Base-by-base conservation (phyloP, 1,140 invertebrate genomes). In the Globodera ellingtonae region DNA sequence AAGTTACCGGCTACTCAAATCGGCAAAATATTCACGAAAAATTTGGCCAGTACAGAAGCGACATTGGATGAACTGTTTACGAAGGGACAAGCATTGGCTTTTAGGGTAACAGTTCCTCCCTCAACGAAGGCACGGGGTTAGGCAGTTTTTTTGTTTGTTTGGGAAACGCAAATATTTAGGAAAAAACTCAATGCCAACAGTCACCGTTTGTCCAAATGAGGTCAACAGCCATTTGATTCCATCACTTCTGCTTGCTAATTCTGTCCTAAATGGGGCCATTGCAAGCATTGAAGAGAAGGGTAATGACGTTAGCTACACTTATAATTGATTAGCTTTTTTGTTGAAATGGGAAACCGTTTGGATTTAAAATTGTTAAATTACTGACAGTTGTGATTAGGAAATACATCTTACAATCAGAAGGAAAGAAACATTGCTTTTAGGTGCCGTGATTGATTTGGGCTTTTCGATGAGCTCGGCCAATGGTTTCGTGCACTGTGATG, bases 271-370 rank as follows among this genome's bases (percentile, higher is more conserved):
- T 62, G 82, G 82, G 18, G 59, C 80, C 44, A 75, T 88, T 24
- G 35, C 76, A 24, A 88, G 84, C 65, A 78, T 87, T 15, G 87
- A 88, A 79, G 87, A 89, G 50, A 88, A 88, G 82, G 86, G 86
- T 84, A 66, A 84, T n/a, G 6, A 59, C 35, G 35, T 2, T 35
- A 35, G 35, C 35, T 2, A 35, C 35, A 35, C 35, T 35, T 35
- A 0, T 24, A 24, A 24, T 35, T 35, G 35, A 35, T 35, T 0
- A 35, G 35, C 35, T 35, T 35, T n/a, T n/a, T n/a, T n/a, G n/a
- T n/a, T n/a, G n/a, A n/a, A n/a, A n/a, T n/a, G n/a, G n/a, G n/a
- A n/a, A n/a, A n/a, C n/a, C n/a, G n/a, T n/a, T n/a, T n/a, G n/a
- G n/a, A n/a, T n/a, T n/a, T n/a, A n/a, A n/a, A n/a, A n/a, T n/a